phyloP scores from a whole-genome alignment of 2,113 vertebrate genomes.

The Cisticola juncidis region DNA sequence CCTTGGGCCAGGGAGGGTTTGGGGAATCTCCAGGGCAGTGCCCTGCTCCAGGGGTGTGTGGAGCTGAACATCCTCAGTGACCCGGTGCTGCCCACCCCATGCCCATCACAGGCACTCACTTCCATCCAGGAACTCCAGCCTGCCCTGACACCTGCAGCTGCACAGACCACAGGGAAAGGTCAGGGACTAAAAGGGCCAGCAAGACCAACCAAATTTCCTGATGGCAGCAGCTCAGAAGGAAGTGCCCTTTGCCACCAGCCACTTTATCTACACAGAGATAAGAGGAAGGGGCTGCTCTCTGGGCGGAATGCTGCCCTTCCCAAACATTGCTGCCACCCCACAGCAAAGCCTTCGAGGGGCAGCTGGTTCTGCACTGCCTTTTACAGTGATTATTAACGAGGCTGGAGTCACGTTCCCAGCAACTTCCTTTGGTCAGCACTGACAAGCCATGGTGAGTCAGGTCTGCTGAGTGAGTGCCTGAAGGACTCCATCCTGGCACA shows the following conservation, averaged over 20 bases:
- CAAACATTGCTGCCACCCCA: background rate
- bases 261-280: accelerated
- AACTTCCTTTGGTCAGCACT: background rate
- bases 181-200: background rate
- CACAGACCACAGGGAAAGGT: background rate
- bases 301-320: background rate
- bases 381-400: background rate
- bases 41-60: background rate
- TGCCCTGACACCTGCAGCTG: background rate
- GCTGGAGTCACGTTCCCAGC: background rate
- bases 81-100: background rate
- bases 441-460: background rate
- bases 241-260: background rate
- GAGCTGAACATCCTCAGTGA: background rate
- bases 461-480: background rate
- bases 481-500: background rate
- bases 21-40: background rate
- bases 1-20: background rate
- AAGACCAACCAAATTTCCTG: background rate
- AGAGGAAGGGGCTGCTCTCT: background rate
- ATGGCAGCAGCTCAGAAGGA: accelerated
- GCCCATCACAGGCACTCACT: accelerated
- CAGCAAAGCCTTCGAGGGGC: background rate
- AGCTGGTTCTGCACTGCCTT: background rate
- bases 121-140: background rate